phyloP scores from a whole-genome alignment of 2,113 vertebrate genomes.

The Centrocercus urophasianus region DNA sequence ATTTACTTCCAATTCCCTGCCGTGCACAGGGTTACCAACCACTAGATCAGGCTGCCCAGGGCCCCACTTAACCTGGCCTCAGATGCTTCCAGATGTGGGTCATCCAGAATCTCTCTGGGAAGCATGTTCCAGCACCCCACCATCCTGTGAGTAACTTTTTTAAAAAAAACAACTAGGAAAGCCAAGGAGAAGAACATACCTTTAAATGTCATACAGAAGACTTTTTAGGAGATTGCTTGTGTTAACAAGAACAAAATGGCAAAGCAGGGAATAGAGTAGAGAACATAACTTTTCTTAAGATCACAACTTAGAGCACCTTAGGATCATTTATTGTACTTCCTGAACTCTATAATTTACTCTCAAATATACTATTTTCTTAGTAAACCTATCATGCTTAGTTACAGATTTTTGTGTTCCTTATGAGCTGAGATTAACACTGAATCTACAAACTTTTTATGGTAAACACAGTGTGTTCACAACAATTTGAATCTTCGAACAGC shows the following conservation, averaged over 20 bases:
- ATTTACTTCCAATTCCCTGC: too few relatives aligned
- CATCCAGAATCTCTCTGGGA: too few relatives aligned
- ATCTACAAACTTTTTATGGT: neutral
- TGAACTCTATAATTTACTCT: neutral
- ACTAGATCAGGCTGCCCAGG: too few relatives aligned
- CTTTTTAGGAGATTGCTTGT: neutral
- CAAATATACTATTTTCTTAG: neutral
- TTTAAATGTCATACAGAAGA: neutral
- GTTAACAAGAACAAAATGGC: neutral
- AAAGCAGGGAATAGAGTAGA: neutral
- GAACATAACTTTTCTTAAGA: neutral
- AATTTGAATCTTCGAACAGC: neutral
- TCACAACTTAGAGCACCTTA: neutral
- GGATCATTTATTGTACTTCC: neutral
- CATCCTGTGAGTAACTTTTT: too few relatives aligned
- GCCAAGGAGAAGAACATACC: neutral
- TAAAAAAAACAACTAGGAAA: neutral
- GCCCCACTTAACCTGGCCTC: too few relatives aligned
- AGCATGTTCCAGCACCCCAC: too few relatives aligned
- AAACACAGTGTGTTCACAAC: neutral
- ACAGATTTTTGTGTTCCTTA: neutral
- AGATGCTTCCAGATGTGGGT: too few relatives aligned
- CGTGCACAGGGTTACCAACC: too few relatives aligned
- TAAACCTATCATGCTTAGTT: neutral
- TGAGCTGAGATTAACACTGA: neutral